Evolutionary conservation across 2,888 invertebrate species (phyloP).

Genomic region (Desoria tigrina): DNA sequence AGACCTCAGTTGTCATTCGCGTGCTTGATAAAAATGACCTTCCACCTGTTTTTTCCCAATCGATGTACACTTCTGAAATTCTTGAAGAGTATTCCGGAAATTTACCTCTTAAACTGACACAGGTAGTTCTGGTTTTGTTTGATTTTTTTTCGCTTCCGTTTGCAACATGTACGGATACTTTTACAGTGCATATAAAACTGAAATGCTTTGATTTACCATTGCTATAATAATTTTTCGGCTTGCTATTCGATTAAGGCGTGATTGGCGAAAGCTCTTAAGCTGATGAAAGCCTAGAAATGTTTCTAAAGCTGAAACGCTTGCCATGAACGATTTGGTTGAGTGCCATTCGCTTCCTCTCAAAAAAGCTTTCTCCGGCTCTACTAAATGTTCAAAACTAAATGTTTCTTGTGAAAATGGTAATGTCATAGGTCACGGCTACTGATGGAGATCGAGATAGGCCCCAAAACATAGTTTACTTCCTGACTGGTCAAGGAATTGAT

Average conservation of each 20-base stretch:
- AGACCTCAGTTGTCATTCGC: conserved; percentile 77
- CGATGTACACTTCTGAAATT: conserved; percentile 71
- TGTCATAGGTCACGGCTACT: conserved; percentile 84
- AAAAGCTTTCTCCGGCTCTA: not conserved
- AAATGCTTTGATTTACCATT: too few relatives aligned
- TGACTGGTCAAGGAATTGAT: conserved; percentile 93
- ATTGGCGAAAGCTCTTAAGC: too few relatives aligned
- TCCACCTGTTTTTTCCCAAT: conserved; percentile 76
- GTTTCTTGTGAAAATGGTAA: not conserved
- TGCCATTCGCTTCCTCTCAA: too few relatives aligned
- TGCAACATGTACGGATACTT: not conserved
- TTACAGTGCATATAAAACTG: too few relatives aligned
- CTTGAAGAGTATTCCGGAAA: conserved; percentile 73
- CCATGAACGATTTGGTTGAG: too few relatives aligned
- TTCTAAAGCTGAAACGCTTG: too few relatives aligned
- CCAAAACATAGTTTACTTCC: conserved; percentile 92
- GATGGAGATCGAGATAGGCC: conserved; percentile 94
- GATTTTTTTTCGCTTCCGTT: conserved; percentile 10
- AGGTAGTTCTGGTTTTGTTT: conserved; percentile 52
- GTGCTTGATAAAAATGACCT: conserved; percentile 64
- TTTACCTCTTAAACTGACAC: conserved; percentile 54
- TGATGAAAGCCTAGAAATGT: too few relatives aligned
- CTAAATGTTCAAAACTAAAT: conserved; percentile 6
- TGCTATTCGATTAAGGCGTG: conserved; percentile 1
- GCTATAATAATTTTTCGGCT: conserved; percentile 24